Evolutionary conservation across 1,140 invertebrate genomes (phyloP).

Genomic region (Cyphomyrmex costatus): DNA sequence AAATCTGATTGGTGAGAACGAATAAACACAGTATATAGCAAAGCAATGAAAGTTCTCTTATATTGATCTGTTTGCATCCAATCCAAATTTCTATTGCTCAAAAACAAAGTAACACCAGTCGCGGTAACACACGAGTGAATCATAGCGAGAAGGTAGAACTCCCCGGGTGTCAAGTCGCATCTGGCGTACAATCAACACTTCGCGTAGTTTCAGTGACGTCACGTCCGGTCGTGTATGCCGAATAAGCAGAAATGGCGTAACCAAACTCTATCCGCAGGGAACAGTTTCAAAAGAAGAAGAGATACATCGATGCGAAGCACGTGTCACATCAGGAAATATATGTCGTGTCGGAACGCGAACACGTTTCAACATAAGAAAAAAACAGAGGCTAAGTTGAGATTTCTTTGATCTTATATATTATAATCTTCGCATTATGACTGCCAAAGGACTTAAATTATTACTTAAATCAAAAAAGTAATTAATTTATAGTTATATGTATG

Average conservation of each 20-base stretch:
- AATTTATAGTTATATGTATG: not conserved
- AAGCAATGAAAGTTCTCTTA: not conserved
- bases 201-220: constrained; percentile 75
- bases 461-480: not conserved
- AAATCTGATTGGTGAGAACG: not conserved
- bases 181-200: constrained; percentile 75
- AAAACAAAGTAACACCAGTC: constrained; percentile 20
- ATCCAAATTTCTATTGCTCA: constrained; percentile 30
- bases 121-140: constrained; percentile 49
- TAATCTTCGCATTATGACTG: not conserved
- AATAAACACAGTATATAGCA: not conserved
- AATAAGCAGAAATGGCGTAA: constrained; percentile 81
- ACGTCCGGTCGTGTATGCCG: constrained; percentile 78
- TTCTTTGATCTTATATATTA: not conserved
- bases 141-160: constrained; percentile 57
- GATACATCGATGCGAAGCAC: constrained; percentile 59
- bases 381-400: not conserved
- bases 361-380: not conserved
- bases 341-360: constrained; percentile 7
- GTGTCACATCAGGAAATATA: constrained; percentile 53
- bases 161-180: constrained; percentile 78
- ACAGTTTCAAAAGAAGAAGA: constrained; percentile 72
- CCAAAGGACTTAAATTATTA: constrained; percentile 19
- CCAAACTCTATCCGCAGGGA: constrained; percentile 68
- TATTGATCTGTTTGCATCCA: not conserved